Conservation (phyloP, 2,888 invertebrate genomes). For the Lordiphosa fenestrarum region DNA sequence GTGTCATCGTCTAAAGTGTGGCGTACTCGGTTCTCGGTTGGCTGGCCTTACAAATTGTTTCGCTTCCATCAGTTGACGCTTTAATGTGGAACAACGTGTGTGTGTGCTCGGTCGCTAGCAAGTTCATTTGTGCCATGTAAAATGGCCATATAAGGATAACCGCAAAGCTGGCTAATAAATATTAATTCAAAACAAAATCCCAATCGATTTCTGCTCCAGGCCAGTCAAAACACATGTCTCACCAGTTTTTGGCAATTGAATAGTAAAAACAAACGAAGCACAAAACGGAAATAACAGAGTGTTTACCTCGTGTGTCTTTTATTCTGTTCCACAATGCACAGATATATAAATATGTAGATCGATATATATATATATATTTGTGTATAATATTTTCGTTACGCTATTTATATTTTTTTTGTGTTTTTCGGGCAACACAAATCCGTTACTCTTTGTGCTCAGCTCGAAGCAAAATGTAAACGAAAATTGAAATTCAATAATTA, state of each 20-base stretch:
- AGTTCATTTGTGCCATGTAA: too few species aligned
- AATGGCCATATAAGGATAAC: too few species aligned
- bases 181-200: too few species aligned
- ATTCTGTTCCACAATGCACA: conserved; percentile 4
- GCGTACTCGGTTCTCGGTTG: conserved; percentile 4
- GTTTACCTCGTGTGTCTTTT: conserved; percentile 11
- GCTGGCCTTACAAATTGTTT: conserved; percentile 2
- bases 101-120: conserved; percentile 1
- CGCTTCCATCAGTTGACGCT: conserved; percentile 11
- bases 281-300: conserved; percentile 8
- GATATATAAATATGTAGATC: conserved; percentile 2
- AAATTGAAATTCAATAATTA: too few species aligned
- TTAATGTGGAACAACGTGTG: conserved; percentile 8
- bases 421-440: conserved; percentile 9
- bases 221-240: not conserved
- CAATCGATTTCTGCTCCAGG: too few species aligned
- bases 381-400: conserved; percentile 5
- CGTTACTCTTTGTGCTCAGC: conserved; percentile 11
- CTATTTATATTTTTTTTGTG: too few species aligned
- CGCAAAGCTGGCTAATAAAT: too few species aligned
- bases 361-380: conserved; percentile 2
- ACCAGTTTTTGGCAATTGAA: not conserved
- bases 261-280: conserved; percentile 1
- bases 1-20: not conserved
- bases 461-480: conserved; percentile 4